Evolutionary conservation across 2,888 invertebrate species (phyloP).

Genomic region (Macaria liturata): DNA sequence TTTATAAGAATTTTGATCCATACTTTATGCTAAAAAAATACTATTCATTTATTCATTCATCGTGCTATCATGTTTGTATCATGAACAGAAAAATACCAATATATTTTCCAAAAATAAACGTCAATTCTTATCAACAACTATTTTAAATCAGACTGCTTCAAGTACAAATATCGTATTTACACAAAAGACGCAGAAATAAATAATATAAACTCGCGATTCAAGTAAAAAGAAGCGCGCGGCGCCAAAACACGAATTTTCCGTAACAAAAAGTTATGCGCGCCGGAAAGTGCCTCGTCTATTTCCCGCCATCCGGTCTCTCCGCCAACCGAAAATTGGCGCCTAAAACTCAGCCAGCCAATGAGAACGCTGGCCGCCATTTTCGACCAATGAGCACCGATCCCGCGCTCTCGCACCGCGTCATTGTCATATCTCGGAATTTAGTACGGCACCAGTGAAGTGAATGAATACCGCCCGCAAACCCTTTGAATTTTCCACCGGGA

Average conservation of each 20-base stretch:
- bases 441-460: conserved; percentile 78
- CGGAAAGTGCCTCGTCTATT: conserved; percentile 73
- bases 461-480: conserved; percentile 81
- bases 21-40: no score
- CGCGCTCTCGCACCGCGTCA: conserved; percentile 82
- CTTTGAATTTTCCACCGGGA: conserved; percentile 73
- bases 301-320: conserved; percentile 78
- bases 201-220: conserved; percentile 6
- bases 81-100: no score
- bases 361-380: conserved; percentile 75
- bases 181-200: neutral
- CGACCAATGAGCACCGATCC: conserved; percentile 71
- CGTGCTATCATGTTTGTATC: no score
- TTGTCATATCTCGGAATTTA: conserved; percentile 82
- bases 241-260: conserved; percentile 73
- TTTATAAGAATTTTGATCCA: no score
- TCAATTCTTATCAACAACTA: no score
- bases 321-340: conserved; percentile 83
- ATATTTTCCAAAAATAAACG: no score
- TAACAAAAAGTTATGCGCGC: conserved; percentile 68
- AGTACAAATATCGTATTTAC: no score
- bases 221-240: conserved; percentile 57
- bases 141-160: no score
- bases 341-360: conserved; percentile 68
- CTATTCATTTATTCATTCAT: no score